These are phyloP conservation scores for Helleia helle DNA, from an alignment of 2,888 invertebrate genomes.

Conservation along the genomic window DNA sequence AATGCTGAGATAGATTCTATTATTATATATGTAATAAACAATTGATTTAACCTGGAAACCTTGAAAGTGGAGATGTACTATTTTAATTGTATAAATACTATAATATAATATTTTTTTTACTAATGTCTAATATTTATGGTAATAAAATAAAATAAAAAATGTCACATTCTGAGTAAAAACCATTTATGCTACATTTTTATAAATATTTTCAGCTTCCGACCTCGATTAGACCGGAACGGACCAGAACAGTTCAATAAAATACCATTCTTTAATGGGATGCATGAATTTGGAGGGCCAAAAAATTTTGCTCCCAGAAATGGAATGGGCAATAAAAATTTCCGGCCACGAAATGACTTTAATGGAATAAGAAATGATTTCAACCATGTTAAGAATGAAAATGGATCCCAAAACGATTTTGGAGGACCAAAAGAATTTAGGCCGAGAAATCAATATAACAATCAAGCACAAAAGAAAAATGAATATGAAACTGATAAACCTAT, in stretches of 20 bases:
- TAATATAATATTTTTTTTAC: no score
- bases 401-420: slow-evolving; percentile 59
- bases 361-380: slow-evolving; percentile 60
- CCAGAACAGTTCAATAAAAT: slow-evolving; percentile 79
- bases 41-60: no score
- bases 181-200: slow-evolving; percentile 13
- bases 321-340: slow-evolving; percentile 58
- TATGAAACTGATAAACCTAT: slow-evolving; percentile 52
- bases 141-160: no score
- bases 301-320: slow-evolving; percentile 59
- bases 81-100: no score
- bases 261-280: slow-evolving; percentile 54
- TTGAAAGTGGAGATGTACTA: no score
- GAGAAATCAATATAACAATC: slow-evolving; percentile 57
- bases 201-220: slow-evolving; percentile 70
- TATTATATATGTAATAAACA: no score
- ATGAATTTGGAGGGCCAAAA: slow-evolving; percentile 69
- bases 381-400: slow-evolving; percentile 50
- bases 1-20: no score
- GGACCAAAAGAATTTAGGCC: slow-evolving; percentile 62
- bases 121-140: no score
- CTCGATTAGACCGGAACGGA: slow-evolving; percentile 77
- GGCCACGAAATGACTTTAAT: slow-evolving; percentile 65
- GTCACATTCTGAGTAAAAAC: no score
- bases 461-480: slow-evolving; percentile 49